phyloP scores from a whole-genome alignment of 1,140 invertebrate species.

The Palaemon carinicauda region DNA sequence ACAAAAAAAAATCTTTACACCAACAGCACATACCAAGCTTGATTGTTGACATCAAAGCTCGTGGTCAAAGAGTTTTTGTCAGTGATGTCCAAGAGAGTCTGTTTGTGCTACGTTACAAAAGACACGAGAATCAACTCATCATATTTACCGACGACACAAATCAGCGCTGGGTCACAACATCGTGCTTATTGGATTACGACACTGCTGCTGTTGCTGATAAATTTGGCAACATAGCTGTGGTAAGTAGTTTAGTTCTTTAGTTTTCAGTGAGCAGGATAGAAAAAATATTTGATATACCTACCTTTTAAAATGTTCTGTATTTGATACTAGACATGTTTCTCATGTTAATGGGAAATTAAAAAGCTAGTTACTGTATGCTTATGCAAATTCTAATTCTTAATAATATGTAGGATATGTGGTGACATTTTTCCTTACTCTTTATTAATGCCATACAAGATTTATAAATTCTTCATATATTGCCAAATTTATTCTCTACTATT shows the following conservation, averaged over 20 bases:
- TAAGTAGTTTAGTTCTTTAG: too few relatives aligned
- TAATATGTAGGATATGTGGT: too few relatives aligned
- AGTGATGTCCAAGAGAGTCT: conserved; percentile 97
- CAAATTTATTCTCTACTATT: background rate
- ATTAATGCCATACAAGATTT: background rate
- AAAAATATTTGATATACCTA: too few relatives aligned
- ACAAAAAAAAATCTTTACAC: too few relatives aligned
- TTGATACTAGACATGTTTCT: too few relatives aligned
- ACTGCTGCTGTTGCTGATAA: conserved; percentile 97
- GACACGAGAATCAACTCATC: conserved; percentile 95
- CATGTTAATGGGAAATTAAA: too few relatives aligned
- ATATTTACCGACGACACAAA: conserved; percentile 80
- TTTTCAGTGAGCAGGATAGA: too few relatives aligned
- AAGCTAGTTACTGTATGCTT: too few relatives aligned
- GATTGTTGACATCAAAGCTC: conserved; percentile 91
- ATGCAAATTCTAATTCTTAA: too few relatives aligned
- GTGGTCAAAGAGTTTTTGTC: conserved; percentile 93
- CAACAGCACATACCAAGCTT: conserved; percentile 91
- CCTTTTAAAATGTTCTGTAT: too few relatives aligned
- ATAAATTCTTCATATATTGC: background rate
- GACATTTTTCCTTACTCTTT: too few relatives aligned
- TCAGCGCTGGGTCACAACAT: conserved; percentile 48
- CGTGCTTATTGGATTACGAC: conserved; percentile 92
- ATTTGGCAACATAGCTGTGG: conserved; percentile 96
- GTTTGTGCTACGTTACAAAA: conserved; percentile 94